phyloP scores from a whole-genome alignment of 1,140 invertebrate species.

The Triops cancriformis region DNA sequence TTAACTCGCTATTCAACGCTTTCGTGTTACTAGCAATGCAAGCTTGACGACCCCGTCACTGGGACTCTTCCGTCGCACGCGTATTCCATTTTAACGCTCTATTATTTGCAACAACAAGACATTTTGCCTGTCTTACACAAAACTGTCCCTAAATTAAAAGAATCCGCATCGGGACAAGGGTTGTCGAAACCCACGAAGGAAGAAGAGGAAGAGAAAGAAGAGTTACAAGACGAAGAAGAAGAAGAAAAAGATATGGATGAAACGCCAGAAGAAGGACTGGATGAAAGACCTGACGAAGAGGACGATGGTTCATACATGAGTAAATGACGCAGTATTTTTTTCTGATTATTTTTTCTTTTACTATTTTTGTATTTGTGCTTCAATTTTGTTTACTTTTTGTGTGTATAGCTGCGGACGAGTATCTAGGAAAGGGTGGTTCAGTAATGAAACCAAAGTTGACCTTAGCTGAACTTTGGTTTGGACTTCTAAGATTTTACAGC shows the following conservation, averaged over 20 bases:
- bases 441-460: not conserved
- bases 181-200: not conserved
- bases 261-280: not conserved
- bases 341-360: not conserved
- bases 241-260: not conserved
- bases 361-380: not conserved
- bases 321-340: not conserved
- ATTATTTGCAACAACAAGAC: slow-evolving; percentile 23
- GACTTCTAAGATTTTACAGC: slow-evolving; percentile 43
- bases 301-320: slow-evolving; percentile 19
- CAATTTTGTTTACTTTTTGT: not conserved
- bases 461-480: slow-evolving; percentile 42
- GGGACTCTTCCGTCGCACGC: slow-evolving; percentile 19
- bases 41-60: slow-evolving; percentile 19
- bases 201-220: not conserved
- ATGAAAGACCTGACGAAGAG: slow-evolving; percentile 9
- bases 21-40: not conserved
- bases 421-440: not conserved
- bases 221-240: not conserved
- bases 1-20: not conserved
- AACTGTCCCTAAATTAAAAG: not conserved
- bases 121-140: slow-evolving; percentile 25
- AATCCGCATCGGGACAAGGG: not conserved
- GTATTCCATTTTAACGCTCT: slow-evolving; percentile 20
- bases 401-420: not conserved